Percentiles rank a stretch among this genome's conserved stretches.
Conservation (phyloP, 2,113 vertebrate species). For the Cettia cetti region DNA sequence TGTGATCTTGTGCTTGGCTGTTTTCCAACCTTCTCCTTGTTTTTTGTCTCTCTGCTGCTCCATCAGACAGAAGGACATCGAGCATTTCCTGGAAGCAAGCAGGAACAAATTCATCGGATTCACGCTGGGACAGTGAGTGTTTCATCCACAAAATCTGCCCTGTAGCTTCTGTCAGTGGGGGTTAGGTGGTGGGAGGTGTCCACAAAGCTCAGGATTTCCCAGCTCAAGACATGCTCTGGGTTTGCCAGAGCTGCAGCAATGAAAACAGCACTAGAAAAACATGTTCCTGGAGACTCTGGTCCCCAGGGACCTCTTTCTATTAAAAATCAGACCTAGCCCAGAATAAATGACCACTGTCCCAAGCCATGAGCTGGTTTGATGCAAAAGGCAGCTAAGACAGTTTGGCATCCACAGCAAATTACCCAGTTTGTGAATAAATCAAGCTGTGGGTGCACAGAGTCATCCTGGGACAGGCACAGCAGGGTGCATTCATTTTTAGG, state of each 20-base stretch:
- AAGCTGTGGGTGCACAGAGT: not conserved
- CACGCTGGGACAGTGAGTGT: conserved; percentile 91
- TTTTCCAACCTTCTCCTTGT: not conserved
- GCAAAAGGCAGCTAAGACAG: not conserved
- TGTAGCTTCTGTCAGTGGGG: accelerated
- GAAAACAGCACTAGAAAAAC: accelerated
- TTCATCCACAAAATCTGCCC: not conserved
- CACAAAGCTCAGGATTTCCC: not conserved
- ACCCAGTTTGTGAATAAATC: not conserved
- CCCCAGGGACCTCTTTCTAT: not conserved
- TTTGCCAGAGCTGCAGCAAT: not conserved
- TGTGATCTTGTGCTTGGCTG: accelerated
- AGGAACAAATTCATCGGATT: conserved; percentile 98
- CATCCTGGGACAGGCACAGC: not conserved
- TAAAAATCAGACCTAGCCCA: not conserved
- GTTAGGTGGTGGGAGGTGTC: not conserved
- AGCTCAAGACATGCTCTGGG: not conserved
- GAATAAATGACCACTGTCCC: not conserved
- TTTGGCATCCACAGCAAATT: not conserved
- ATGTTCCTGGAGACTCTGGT: not conserved
- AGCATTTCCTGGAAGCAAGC: conserved; percentile 94
- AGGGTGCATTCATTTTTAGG: not conserved
- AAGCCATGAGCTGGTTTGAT: not conserved
- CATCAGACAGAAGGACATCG: conserved; percentile 94
- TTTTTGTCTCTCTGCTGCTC: not conserved